Base-by-base conservation (phyloP, 2,113 vertebrate species). In the Nerophis lumbriciformis region DNA sequence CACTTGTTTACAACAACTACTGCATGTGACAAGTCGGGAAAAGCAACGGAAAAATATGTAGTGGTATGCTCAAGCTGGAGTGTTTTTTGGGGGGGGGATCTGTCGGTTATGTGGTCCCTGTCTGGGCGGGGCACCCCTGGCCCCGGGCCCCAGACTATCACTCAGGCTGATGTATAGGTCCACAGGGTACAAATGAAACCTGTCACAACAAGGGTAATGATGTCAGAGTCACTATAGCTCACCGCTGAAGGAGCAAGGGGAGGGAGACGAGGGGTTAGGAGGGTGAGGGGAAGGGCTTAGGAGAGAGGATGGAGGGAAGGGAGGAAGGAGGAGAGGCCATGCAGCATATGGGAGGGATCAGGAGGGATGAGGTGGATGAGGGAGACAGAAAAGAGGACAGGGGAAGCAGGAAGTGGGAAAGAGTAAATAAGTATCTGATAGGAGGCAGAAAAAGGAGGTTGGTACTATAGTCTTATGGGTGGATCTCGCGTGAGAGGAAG, bases 201-300 rank as follows among this genome's bases (percentile, higher is more conserved):
- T 89, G 87, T 87, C 88, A 89, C 85, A 89, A 90, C 87, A 89
- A 90, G 87, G 88, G 84, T 87, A 86, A 84, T 84, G 83, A 87
- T 90, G 84, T 88, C 91, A 92, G 88, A 90, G 81, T 77, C 81
- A 81, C 85, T 83, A 83, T 77, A 78, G 11, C 61, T 83, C 69
- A 79, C 59, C 7, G 38, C 21, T 76, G 63, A 70, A 66, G 55
- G 48, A 76, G 72, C 57, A 76, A 61, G 51, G 59, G 65, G 71
- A 73, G 68, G 64, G 70, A 73, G 72, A 69, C 14, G 36, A 50
- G 54, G 51, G 61, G 75, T 69, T 68, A 16, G 58, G 57, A 61
- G 68, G 69, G 78, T 65, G 68, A 54, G 50, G 15, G 48, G 53
- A 63, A 19, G 50, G 58, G 39, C 14, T 48, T 19, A 53, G 38